Evolutionary conservation across 2,888 invertebrate species (phyloP), one percentile per base, ranked within the genome.

Genomic region (Himalopsyche japonica): DNA sequence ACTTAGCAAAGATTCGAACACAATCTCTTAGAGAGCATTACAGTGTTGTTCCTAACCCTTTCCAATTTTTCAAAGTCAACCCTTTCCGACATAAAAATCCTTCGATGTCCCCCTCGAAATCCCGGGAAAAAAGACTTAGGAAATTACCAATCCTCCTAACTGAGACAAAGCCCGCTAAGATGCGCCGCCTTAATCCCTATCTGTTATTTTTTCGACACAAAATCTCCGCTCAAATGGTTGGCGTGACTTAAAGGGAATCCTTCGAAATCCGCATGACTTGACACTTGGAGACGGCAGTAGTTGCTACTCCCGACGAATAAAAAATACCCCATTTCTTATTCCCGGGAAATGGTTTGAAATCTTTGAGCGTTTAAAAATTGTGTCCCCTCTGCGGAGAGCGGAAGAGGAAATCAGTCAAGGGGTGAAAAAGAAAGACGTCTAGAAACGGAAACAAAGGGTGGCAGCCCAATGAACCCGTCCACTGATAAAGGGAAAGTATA

Each of bases 1-100:
- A 87, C 86, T 86, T 86, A 86, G 81, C 87, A 70, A 70, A 70
- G 70, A 87, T 86, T 79, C 84, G 82, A 80, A 85, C 85, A 86
- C 91, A 92, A 92, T 92, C 92, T 92, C 91, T 91, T 91, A 92
- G 92, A 92, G 92, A 92, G 92, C 91, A 92, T 92, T 92, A 92
- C 92, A 92, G 91, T 92, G 92, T 92, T 92, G 91, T 70, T 90
- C 90, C 89, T 83, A 87, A 87, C 87, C 87, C 89, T 89, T 89
- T 88, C 89, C 90, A 91, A 92, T 92, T 92, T 92, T 91, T 92
- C 92, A 92, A 91, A 92, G 92, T 91, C 87, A 83, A 86, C 86
- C 87, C 85, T 87, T 78, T 84, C 81, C 82, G 82, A 81, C 81
- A 82, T 84, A 91, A 91, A 92, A 92, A 91, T 91, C 90, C 91